Evolutionary conservation across 2,888 invertebrate genomes (phyloP).

Genomic region (Tetanocera ferruginea): DNA sequence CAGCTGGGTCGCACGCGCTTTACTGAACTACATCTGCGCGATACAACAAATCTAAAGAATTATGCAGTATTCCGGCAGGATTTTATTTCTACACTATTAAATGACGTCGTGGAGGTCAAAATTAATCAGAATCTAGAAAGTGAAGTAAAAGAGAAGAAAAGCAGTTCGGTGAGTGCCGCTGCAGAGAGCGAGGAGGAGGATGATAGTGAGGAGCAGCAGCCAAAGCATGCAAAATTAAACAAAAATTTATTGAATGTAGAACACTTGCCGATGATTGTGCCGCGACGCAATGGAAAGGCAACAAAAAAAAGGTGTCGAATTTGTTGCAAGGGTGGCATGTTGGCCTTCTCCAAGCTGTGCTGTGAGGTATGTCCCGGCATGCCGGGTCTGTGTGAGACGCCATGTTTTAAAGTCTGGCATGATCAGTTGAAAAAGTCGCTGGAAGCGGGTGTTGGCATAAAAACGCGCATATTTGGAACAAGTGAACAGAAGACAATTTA

Average conservation of each 20-base stretch:
- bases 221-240: not conserved
- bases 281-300: conserved; percentile 45
- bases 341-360: conserved; percentile 54
- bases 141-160: not conserved
- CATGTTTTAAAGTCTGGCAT: conserved; percentile 58
- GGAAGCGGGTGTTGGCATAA: conserved; percentile 20
- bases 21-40: conserved; percentile 15
- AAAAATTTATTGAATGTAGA: conserved; percentile 16
- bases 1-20: conserved; percentile 37
- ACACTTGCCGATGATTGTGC: conserved; percentile 37
- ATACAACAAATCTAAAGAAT: conserved; percentile 43
- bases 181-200: not conserved
- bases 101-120: conserved; percentile 32
- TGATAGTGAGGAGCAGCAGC: not conserved
- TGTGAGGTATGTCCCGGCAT: conserved; percentile 54
- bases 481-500: conserved; percentile 34
- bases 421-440: conserved; percentile 46
- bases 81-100: conserved; percentile 52
- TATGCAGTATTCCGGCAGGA: conserved; percentile 53
- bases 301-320: conserved; percentile 56
- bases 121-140: not conserved
- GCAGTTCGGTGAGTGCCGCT: not conserved
- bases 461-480: conserved; percentile 25
- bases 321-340: conserved; percentile 55
- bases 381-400: conserved; percentile 55